phyloP scores from a whole-genome alignment of 2,113 vertebrate genomes.

The Gobio gobio region DNA sequence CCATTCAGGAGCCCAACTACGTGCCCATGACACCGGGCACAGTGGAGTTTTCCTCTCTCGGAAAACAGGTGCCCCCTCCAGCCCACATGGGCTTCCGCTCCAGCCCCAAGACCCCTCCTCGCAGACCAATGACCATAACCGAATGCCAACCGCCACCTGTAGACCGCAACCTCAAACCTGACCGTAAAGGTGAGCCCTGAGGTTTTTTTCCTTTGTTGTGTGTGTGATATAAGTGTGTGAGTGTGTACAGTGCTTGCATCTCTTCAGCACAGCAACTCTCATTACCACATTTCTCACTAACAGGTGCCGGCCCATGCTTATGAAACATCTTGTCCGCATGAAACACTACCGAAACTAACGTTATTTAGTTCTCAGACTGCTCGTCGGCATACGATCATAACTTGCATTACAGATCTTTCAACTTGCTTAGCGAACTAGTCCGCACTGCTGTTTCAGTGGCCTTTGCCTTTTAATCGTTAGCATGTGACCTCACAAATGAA shows the following conservation, averaged over 20 bases:
- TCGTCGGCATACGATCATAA: neutral
- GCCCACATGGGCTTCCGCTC: constrained; percentile 98
- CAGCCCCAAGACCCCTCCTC: constrained; percentile 95
- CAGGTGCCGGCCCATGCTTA: constrained; percentile 67
- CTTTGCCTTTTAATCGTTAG: constrained; percentile 53
- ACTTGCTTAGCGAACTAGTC: constrained; percentile 31
- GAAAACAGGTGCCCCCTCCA: constrained; percentile 97
- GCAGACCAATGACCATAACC: constrained; percentile 83
- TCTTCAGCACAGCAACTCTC: constrained; percentile 54
- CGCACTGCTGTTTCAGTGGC: constrained; percentile 57
- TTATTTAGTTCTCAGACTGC: neutral
- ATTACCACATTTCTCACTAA: constrained; percentile 48
- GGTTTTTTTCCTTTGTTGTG: neutral
- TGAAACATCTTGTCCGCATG: neutral
- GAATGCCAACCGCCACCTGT: constrained; percentile 96
- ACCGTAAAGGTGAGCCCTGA: constrained; percentile 91
- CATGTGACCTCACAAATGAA: constrained; percentile 70
- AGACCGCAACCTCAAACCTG: constrained; percentile 97
- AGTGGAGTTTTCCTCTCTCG: constrained; percentile 94
- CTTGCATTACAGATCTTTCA: constrained; percentile 43
- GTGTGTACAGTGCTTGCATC: constrained; percentile 30
- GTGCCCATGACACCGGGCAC: constrained; percentile 97
- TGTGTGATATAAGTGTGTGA: constrained; percentile 28
- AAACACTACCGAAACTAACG: neutral
- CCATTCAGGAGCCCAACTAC: constrained; percentile 93